Evolutionary conservation across 2,797 vertebrate species (phyloP), one percentile per base, ranked within the genome.

Genomic region (Muscicapa comitata): DNA sequence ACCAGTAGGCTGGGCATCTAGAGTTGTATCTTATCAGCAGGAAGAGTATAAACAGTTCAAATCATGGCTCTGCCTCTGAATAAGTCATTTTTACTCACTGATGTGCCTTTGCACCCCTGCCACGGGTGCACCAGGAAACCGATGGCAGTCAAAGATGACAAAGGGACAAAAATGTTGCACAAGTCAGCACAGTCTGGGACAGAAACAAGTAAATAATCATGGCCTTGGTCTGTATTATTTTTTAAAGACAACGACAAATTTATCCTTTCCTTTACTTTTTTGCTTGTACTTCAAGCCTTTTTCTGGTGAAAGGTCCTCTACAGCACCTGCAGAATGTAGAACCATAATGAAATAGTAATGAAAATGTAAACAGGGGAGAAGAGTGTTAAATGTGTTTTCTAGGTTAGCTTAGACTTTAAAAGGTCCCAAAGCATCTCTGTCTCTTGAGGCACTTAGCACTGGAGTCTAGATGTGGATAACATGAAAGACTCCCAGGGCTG

Each of bases 51-150:
- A 83, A 53, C 0, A 4, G 13, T 25, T 66, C 47, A 84, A 9
- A 63, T 72, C 24, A 6, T 2, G 4, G 19, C 18, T 62, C 63
- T 73, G 17, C 11, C 9, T 73, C 51, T 57, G 21, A 67, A 23
- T 16, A 68, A 81, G 13, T 15, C 4, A 33, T 51, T 45, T 43
- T 15, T 19, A 53, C 24, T 37, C n/a, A 11, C 10, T 51, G 33
- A 40, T 51, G 28, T 1, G 6, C 42, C 75, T 57, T 51, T 0
- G 0, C 38, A 43, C 5, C 16, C 26, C 28, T 80, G 45, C 31
- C 55, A 59, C 0, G 0, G 37, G 8, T 2, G 6, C 24, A 16
- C 19, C n/a, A 57, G 17, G 20, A 78, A 45, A 47, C 25, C 50
- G 45, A 18, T 4, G 26, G 17, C 31, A 61, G 15, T 17, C 62